Evolutionary conservation across 1,140 invertebrate genomes (phyloP).

Genomic region (Asbolus verrucosus): DNA sequence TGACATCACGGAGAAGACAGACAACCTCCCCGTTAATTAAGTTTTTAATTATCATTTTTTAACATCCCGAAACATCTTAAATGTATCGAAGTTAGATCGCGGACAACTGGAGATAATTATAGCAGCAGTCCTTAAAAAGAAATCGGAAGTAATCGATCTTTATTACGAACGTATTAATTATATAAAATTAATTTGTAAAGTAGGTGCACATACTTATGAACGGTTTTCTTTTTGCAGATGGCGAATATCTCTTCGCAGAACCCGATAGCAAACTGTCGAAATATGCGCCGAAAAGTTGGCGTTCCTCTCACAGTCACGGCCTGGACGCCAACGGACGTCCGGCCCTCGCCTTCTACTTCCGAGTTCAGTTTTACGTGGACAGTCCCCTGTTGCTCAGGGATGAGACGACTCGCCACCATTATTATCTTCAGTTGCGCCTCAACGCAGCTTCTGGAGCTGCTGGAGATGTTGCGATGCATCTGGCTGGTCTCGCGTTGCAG

Average conservation of each 20-base stretch:
- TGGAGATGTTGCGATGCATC: conserved; percentile 80
- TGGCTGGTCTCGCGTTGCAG: conserved; percentile 79
- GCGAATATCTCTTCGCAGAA: conserved; percentile 95
- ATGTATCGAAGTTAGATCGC: no score
- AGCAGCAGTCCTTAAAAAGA: no score
- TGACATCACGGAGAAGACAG: neutral
- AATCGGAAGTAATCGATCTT: no score
- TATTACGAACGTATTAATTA: no score
- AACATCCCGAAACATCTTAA: no score
- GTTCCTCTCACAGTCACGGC: conserved; percentile 90
- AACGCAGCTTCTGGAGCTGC: conserved; percentile 82
- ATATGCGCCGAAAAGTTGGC: conserved; percentile 95
- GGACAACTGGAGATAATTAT: no score
- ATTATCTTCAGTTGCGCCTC: conserved; percentile 92
- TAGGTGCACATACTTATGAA: neutral
- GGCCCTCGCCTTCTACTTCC: conserved; percentile 89
- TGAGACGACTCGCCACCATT: conserved; percentile 89
- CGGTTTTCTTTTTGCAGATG: conserved; percentile 77
- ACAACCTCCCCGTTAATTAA: no score
- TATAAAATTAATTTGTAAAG: no score
- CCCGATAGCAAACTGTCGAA: conserved; percentile 94
- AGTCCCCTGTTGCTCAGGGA: conserved; percentile 87
- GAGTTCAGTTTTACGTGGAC: conserved; percentile 96
- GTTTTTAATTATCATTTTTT: no score
- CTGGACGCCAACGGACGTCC: conserved; percentile 90